Percentiles rank a stretch among this genome's conserved stretches.
phyloP scores from a whole-genome alignment of 1,140 invertebrate species.

The Drosophila pseudoananassae region DNA sequence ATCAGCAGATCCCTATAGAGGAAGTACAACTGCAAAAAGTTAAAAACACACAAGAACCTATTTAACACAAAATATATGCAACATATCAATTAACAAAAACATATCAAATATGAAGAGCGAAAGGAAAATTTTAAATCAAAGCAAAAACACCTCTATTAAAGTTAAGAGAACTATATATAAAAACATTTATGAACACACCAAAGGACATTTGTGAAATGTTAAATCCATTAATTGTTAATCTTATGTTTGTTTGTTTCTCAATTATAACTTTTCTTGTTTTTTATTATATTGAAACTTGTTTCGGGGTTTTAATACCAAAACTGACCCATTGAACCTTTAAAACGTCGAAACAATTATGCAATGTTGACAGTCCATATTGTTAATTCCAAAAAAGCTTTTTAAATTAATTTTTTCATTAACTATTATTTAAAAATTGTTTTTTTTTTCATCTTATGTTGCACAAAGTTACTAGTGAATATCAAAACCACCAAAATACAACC shows the following conservation, averaged over 20 bases:
- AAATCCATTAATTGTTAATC: neutral
- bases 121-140: conserved; percentile 26
- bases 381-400: conserved; percentile 6
- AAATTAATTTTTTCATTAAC: neutral
- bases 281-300: conserved; percentile 64
- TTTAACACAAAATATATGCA: conserved; percentile 59
- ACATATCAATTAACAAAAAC: conserved; percentile 76
- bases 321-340: conserved; percentile 74
- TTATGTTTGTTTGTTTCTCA: neutral
- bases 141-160: conserved; percentile 13
- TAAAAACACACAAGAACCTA: conserved; percentile 39
- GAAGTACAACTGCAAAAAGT: conserved; percentile 34
- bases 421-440: neutral
- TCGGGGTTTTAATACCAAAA: conserved; percentile 75
- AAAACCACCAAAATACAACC: conserved; percentile 33
- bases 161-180: conserved; percentile 21
- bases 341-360: conserved; percentile 74
- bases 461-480: conserved; percentile 3
- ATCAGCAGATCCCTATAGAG: conserved; percentile 55
- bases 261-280: neutral
- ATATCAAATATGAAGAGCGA: conserved; percentile 69
- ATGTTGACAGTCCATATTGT: conserved; percentile 3
- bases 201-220: conserved; percentile 7
- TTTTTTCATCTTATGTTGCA: conserved; percentile 12
- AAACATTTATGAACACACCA: conserved; percentile 26